Percentiles rank a stretch among this genome's conserved stretches.
Conservation (phyloP, 1,140 invertebrate species). For the Frieseomelitta varia region DNA sequence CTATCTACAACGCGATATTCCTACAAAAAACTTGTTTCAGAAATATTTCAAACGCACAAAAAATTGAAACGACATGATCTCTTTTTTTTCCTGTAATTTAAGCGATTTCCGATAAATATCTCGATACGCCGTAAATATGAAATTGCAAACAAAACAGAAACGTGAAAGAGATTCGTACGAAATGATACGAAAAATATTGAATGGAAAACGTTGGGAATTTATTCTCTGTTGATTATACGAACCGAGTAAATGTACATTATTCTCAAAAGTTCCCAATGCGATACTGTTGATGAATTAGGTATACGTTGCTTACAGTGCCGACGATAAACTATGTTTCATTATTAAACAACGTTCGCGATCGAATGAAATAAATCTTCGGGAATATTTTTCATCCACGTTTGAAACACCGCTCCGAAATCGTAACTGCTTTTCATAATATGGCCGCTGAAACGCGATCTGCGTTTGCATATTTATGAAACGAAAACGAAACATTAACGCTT, state of each 20-base stretch:
- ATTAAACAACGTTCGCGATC: background rate
- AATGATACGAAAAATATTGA: constrained; percentile 8
- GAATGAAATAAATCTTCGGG: background rate
- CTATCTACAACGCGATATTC: background rate
- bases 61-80: background rate
- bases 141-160: background rate
- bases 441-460: background rate
- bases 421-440: constrained; percentile 5
- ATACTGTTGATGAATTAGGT: background rate
- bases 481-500: constrained; percentile 6
- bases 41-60: background rate
- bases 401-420: background rate
- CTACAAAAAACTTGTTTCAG: background rate
- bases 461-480: constrained; percentile 35
- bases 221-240: background rate
- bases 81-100: background rate
- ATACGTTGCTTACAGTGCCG: too few species aligned
- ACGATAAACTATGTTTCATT: background rate
- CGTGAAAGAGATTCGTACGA: background rate
- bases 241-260: background rate
- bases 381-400: constrained; percentile 5
- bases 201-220: background rate
- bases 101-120: background rate
- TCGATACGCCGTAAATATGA: background rate
- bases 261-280: background rate